Evolutionary conservation across 2,888 invertebrate species (phyloP).

Genomic region (Hedya salicella): DNA sequence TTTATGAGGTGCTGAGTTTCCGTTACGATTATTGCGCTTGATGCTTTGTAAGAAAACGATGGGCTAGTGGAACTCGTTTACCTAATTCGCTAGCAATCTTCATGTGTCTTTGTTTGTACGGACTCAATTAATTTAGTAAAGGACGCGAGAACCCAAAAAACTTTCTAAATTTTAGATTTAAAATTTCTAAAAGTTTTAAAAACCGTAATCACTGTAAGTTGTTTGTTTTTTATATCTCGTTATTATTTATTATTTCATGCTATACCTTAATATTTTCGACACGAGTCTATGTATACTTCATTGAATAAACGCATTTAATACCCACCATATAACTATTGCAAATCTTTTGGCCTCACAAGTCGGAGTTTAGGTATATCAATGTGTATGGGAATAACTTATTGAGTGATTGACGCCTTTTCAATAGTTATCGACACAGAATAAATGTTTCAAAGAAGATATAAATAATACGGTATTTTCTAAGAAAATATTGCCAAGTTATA

Average conservation of each 20-base stretch:
- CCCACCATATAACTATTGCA: too few species aligned
- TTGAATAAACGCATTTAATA: too few species aligned
- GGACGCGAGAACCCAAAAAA: too few species aligned
- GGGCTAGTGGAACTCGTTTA: neutral
- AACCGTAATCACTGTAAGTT: too few species aligned
- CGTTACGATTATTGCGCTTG: conserved; percentile 7
- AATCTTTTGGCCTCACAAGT: neutral
- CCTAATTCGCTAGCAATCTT: neutral
- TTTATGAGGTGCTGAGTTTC: conserved; percentile 27
- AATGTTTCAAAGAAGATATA: neutral
- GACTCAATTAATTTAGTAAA: too few species aligned
- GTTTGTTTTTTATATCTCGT: too few species aligned
- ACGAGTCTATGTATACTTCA: too few species aligned
- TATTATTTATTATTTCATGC: too few species aligned
- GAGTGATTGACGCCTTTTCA: conserved; percentile 3
- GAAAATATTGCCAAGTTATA: conserved; percentile 21
- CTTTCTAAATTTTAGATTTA: too few species aligned
- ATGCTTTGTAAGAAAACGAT: conserved; percentile 1
- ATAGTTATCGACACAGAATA: conserved; percentile 4
- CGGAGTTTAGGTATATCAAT: neutral
- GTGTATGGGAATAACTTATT: neutral
- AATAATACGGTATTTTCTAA: conserved; percentile 11
- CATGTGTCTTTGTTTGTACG: neutral
- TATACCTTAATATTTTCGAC: too few species aligned
- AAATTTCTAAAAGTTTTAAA: too few species aligned